Conservation (phyloP, 2,797 vertebrate genomes). For the Scolopax bukidnonensis region DNA sequence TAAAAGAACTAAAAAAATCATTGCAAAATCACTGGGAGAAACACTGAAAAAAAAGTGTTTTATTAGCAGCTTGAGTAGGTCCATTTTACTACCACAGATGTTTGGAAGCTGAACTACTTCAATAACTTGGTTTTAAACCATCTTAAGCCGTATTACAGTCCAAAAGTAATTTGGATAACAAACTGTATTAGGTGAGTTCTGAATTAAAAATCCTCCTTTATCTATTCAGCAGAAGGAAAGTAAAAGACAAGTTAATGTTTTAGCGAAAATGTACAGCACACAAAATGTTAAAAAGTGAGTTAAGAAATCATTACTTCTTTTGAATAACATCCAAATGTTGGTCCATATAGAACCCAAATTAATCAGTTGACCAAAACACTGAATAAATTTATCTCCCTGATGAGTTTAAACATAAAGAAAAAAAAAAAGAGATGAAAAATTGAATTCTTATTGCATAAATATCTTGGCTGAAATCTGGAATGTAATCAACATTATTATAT, state of each 20-base stretch:
- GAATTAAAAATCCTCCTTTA: slow-evolving; percentile 9
- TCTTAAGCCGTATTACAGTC: not conserved
- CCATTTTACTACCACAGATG: slow-evolving; percentile 24
- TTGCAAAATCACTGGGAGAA: not conserved
- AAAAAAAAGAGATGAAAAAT: not conserved
- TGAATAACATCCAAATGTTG: not conserved
- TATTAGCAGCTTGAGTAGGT: not conserved
- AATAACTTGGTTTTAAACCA: slow-evolving; percentile 24
- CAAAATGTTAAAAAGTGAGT: not conserved
- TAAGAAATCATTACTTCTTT: not conserved
- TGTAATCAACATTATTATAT: slow-evolving; percentile 24
- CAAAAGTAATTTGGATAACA: slow-evolving; percentile 28
- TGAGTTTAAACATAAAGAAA: slow-evolving; percentile 21
- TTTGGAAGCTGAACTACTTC: not conserved
- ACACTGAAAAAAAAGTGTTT: not conserved
- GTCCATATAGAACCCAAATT: not conserved
- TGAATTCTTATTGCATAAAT: not conserved
- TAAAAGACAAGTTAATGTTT: not conserved
- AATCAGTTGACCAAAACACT: not conserved
- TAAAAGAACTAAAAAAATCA: not conserved
- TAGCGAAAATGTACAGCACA: not conserved
- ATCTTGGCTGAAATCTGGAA: slow-evolving; percentile 7
- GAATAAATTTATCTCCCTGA: not conserved
- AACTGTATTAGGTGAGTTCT: slow-evolving; percentile 2
- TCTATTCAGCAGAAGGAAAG: not conserved